These are phyloP conservation scores for Rhinichthys osculus DNA, from an alignment of 2,797 vertebrate species.

Conservation along the genomic window DNA sequence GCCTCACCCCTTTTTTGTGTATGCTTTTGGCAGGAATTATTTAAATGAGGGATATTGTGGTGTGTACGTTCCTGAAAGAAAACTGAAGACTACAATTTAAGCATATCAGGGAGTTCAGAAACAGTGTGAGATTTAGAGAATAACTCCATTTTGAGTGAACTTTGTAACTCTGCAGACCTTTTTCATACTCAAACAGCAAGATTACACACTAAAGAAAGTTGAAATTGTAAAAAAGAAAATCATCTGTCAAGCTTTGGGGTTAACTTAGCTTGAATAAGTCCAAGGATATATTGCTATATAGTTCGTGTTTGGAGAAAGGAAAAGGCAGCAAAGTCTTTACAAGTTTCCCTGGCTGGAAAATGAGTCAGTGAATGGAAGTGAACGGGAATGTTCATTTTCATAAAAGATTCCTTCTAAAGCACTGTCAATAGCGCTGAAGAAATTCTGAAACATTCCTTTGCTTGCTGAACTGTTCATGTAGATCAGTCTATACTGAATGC, in stretches of 20 bases:
- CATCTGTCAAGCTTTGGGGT: neutral
- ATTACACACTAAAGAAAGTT: neutral
- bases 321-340: neutral
- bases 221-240: neutral
- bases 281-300: neutral
- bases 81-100: neutral
- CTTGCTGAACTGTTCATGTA: neutral
- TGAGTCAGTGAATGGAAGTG: neutral
- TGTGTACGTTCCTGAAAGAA: neutral
- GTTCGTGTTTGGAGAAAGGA: neutral
- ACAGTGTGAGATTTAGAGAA: neutral
- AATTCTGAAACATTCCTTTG: neutral
- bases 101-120: neutral
- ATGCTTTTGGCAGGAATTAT: neutral
- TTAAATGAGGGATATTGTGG: neutral
- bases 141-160: neutral
- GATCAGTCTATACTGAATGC: neutral
- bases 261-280: neutral
- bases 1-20: neutral
- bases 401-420: slow-evolving; percentile 4
- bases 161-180: neutral
- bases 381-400: neutral
- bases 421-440: neutral
- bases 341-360: neutral
- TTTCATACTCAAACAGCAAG: neutral